Evolutionary conservation across 2,797 vertebrate genomes (phyloP).

Genomic region (Tachyglossus aculeatus): DNA sequence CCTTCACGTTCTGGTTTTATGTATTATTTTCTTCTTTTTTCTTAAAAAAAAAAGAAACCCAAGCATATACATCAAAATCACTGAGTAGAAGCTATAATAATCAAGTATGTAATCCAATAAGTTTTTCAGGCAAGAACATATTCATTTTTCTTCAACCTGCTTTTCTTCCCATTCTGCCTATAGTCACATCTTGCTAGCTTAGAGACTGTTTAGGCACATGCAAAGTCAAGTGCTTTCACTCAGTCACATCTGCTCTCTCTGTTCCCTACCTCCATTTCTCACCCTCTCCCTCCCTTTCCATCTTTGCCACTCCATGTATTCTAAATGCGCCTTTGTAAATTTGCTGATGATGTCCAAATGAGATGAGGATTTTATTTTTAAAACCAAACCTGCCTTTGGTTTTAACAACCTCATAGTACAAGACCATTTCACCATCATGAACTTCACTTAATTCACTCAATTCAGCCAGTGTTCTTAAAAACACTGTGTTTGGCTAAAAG

Average conservation of each 20-base stretch:
- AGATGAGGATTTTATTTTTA: background rate
- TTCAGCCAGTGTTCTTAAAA: background rate
- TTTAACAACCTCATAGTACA: constrained; percentile 8
- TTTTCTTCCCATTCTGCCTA: background rate
- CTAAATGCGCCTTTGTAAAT: constrained; percentile 5
- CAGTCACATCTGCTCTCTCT: too few relatives aligned
- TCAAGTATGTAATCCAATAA: constrained; percentile 33
- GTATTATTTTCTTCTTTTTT: constrained; percentile 46
- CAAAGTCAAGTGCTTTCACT: too few relatives aligned
- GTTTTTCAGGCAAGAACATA: constrained; percentile 31
- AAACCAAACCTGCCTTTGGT: background rate
- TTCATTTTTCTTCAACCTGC: constrained; percentile 33
- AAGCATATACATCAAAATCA: constrained; percentile 45
- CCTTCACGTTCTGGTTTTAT: constrained; percentile 45
- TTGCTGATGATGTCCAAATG: background rate
- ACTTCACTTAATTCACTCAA: constrained; percentile 4
- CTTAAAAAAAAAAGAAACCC: constrained; percentile 47
- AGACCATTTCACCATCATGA: background rate
- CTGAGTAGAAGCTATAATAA: constrained; percentile 29
- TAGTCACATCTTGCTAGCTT: background rate
- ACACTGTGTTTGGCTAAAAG: background rate
- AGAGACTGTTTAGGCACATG: background rate
- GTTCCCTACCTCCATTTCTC: too few relatives aligned
- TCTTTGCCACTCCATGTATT: background rate
- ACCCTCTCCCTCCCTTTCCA: background rate